phyloP scores from a whole-genome alignment of 1,140 invertebrate species.

The Magallana angulata region DNA sequence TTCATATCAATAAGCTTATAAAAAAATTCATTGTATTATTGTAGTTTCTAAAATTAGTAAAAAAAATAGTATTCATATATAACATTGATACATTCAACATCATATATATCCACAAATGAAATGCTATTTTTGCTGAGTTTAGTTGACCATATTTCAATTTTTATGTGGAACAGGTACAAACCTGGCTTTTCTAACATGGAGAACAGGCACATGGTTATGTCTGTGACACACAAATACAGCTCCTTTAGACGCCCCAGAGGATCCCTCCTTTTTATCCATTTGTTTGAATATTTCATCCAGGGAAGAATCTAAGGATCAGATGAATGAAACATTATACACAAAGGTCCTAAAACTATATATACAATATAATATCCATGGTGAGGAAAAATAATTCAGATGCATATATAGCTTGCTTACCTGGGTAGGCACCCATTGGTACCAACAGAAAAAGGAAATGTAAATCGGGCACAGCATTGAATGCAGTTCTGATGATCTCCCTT shows the following conservation, averaged over 20 bases:
- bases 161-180: neutral
- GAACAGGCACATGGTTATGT: constrained; percentile 77
- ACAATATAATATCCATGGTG: too few relatives aligned
- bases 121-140: too few relatives aligned
- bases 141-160: neutral
- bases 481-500: constrained; percentile 77
- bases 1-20: neutral
- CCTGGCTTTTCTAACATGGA: constrained; percentile 78
- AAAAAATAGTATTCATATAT: too few relatives aligned
- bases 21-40: too few relatives aligned
- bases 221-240: constrained; percentile 75
- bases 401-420: constrained; percentile 68
- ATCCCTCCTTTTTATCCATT: constrained; percentile 63
- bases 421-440: constrained; percentile 73
- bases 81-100: too few relatives aligned
- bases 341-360: neutral
- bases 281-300: constrained; percentile 73
- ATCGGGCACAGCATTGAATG: constrained; percentile 79
- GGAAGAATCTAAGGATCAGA: constrained; percentile 68
- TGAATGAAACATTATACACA: neutral
- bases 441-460: constrained; percentile 77
- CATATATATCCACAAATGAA: too few relatives aligned
- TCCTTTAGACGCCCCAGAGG: constrained; percentile 53
- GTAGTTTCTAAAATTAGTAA: too few relatives aligned
- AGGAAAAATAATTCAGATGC: too few relatives aligned